Evolutionary conservation across 2,888 invertebrate species (phyloP).

Genomic region (Epinotia bilunana): DNA sequence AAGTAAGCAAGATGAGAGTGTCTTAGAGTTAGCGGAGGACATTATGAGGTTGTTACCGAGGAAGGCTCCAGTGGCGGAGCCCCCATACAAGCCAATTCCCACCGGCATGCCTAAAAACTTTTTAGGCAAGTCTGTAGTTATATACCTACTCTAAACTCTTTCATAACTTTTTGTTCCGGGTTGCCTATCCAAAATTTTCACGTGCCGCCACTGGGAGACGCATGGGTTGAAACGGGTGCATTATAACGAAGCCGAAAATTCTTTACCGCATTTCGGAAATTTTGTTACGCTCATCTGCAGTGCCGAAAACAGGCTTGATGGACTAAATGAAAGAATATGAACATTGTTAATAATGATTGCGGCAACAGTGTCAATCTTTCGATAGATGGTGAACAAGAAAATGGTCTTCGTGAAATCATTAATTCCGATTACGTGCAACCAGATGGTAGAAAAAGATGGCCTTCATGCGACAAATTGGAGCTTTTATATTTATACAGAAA

Average conservation of each 20-base stretch:
- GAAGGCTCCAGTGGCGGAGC: too few relatives aligned
- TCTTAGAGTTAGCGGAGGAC: too few relatives aligned
- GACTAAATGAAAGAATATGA: constrained; percentile 9
- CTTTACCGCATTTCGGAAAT: constrained; percentile 29
- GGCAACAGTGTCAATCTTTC: background rate
- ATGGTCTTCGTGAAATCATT: constrained; percentile 27
- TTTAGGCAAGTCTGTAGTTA: too few relatives aligned
- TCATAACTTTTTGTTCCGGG: too few relatives aligned
- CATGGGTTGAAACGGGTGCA: background rate
- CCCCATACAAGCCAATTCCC: too few relatives aligned
- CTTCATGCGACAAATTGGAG: constrained; percentile 41
- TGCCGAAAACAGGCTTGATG: constrained; percentile 1
- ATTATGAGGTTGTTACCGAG: too few relatives aligned
- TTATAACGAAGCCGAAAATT: constrained; percentile 33
- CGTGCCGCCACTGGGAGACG: too few relatives aligned
- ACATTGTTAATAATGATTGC: background rate
- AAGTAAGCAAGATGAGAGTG: too few relatives aligned
- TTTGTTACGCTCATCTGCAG: constrained; percentile 20
- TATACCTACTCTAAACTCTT: too few relatives aligned
- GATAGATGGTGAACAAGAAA: constrained; percentile 25
- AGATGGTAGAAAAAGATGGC: constrained; percentile 40
- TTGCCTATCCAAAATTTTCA: too few relatives aligned
- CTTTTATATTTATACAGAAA: constrained; percentile 27
- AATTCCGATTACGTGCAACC: constrained; percentile 33
- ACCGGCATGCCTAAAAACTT: too few relatives aligned